phyloP scores from a whole-genome alignment of 2,113 vertebrate genomes.

The Mormyrus iriodes region DNA sequence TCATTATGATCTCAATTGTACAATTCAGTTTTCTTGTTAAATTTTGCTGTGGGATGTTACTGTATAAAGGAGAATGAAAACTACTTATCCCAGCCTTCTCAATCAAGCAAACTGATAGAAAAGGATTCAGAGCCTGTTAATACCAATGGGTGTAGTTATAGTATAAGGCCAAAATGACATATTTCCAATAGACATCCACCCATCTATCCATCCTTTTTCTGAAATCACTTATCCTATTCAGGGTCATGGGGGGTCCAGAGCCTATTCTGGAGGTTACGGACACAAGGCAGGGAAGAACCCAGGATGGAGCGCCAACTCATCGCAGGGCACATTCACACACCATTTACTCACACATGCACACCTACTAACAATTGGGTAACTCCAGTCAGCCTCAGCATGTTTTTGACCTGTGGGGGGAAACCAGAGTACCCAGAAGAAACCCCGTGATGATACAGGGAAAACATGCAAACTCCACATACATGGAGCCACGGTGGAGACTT shows the following conservation, averaged over 20 bases:
- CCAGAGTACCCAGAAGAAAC: background rate
- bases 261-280: background rate
- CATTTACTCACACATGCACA: background rate
- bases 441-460: background rate
- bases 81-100: background rate
- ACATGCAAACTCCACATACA: background rate
- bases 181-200: background rate
- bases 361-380: background rate
- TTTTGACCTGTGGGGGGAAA: background rate
- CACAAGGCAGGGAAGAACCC: background rate
- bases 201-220: background rate
- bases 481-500: background rate
- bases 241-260: background rate
- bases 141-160: background rate
- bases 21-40: background rate
- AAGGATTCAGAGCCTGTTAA: background rate
- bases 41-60: slow-evolving; percentile 6
- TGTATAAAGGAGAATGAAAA: background rate
- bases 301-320: background rate
- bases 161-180: background rate
- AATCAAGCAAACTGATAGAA: background rate
- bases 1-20: background rate
- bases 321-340: background rate
- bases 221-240: background rate
- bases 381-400: background rate